A percentile compares a stretch with the other conserved stretches of the same genome.
phyloP scores from a whole-genome alignment of 2,113 vertebrate species.

The Accipiter virgatus region DNA sequence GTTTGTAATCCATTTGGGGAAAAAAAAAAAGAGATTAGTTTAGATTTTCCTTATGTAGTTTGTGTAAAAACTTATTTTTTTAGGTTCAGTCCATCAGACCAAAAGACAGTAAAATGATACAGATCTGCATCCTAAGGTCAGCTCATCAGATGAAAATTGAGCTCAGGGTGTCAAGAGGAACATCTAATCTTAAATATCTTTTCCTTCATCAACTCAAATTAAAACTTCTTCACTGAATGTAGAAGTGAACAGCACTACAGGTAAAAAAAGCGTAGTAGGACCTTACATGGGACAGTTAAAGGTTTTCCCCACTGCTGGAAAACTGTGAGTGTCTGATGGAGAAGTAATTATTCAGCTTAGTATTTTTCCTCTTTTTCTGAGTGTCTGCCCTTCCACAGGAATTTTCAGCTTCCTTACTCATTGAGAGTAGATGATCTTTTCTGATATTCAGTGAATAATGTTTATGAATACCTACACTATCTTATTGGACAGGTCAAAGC shows the following conservation, averaged over 20 bases:
- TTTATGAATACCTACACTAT: neutral
- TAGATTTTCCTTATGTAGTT: neutral
- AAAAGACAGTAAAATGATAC: neutral
- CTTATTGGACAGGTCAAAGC: neutral
- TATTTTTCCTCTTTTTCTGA: neutral
- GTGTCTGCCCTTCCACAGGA: neutral
- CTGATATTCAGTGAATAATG: neutral
- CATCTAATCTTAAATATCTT: neutral
- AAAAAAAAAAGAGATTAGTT: neutral
- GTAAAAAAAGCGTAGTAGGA: neutral
- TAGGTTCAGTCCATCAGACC: neutral
- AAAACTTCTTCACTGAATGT: neutral
- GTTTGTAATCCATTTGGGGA: neutral
- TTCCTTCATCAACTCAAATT: neutral
- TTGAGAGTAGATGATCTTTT: neutral
- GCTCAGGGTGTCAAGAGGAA: neutral
- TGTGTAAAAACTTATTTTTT: neutral
- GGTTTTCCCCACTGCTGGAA: neutral
- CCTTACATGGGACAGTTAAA: neutral
- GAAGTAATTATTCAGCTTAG: neutral
- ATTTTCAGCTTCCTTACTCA: neutral
- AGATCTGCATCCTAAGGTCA: neutral
- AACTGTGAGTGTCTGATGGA: neutral
- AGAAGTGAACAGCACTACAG: neutral
- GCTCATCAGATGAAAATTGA: neutral